Percentiles rank a stretch among this genome's conserved stretches.
These are phyloP conservation scores for Crenichthys baileyi DNA, from an alignment of 2,797 vertebrate species.

Conservation along the genomic window DNA sequence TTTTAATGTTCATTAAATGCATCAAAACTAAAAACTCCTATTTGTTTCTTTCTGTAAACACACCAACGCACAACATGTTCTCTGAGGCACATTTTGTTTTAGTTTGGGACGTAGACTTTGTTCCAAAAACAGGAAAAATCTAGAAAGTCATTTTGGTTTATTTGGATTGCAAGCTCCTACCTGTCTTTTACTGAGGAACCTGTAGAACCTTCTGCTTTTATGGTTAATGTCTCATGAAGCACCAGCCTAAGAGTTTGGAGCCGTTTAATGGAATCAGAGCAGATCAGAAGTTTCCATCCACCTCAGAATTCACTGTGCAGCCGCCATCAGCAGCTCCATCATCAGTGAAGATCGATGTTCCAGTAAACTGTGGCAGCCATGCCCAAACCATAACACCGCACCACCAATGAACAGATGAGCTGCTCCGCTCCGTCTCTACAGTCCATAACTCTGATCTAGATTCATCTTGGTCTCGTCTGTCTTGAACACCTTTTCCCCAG, in stretches of 20 bases:
- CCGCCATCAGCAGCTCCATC: neutral
- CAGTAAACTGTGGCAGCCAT: too few species aligned
- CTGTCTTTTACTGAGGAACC: neutral
- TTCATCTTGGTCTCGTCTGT: too few species aligned
- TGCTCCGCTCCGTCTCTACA: too few species aligned
- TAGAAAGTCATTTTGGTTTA: neutral
- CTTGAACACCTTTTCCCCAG: too few species aligned
- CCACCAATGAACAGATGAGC: neutral
- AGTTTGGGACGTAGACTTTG: too few species aligned
- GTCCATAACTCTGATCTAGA: too few species aligned
- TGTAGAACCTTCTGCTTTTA: neutral
- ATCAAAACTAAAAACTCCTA: neutral
- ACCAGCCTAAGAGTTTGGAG: neutral
- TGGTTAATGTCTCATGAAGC: neutral
- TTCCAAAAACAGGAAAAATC: neutral
- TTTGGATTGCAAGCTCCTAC: neutral
- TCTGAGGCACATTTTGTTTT: neutral
- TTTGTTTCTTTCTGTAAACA: neutral
- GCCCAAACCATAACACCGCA: neutral
- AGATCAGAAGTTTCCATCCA: too few species aligned
- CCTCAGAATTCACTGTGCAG: too few species aligned
- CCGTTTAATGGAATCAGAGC: neutral
- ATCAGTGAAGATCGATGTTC: neutral
- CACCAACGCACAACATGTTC: neutral
- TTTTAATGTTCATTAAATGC: neutral